A percentile compares a stretch with the other conserved stretches of the same genome.
Conservation (phyloP, 2,113 vertebrate species). For the Protomyctophum bolini region DNA sequence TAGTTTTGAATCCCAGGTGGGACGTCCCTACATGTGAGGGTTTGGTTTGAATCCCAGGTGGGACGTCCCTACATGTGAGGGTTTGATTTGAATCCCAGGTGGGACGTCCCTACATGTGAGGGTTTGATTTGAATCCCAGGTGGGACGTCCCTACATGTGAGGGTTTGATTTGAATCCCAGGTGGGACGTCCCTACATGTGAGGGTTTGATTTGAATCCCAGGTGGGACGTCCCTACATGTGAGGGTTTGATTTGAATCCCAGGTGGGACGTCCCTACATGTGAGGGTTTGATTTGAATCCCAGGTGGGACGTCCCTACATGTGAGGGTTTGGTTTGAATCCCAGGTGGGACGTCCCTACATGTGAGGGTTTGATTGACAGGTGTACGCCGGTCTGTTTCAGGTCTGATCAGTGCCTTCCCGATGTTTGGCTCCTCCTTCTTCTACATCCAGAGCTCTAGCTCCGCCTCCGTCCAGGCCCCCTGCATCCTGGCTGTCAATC, state of each 20-base stretch:
- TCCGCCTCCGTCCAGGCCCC: constrained; percentile 83
- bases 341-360: background rate
- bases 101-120: background rate
- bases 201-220: background rate
- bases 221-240: background rate
- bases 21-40: background rate
- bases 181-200: background rate
- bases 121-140: too few relatives aligned
- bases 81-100: too few relatives aligned
- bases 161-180: background rate
- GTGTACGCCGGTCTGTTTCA: constrained; percentile 47
- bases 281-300: constrained; percentile 1
- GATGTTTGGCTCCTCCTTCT: constrained; percentile 97
- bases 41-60: too few relatives aligned
- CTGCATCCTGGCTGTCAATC: constrained; percentile 92
- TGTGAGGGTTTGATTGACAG: background rate
- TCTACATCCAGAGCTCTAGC: constrained; percentile 96
- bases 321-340: background rate
- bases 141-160: background rate
- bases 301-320: background rate
- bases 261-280: background rate
- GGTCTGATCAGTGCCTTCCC: constrained; percentile 92
- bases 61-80: background rate
- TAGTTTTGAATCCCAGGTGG: too few relatives aligned
- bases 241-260: background rate